Evolutionary conservation across 2,113 vertebrate genomes (phyloP), one percentile per base, ranked within the genome.

Genomic region (Hydrochoerus hydrochaeris): DNA sequence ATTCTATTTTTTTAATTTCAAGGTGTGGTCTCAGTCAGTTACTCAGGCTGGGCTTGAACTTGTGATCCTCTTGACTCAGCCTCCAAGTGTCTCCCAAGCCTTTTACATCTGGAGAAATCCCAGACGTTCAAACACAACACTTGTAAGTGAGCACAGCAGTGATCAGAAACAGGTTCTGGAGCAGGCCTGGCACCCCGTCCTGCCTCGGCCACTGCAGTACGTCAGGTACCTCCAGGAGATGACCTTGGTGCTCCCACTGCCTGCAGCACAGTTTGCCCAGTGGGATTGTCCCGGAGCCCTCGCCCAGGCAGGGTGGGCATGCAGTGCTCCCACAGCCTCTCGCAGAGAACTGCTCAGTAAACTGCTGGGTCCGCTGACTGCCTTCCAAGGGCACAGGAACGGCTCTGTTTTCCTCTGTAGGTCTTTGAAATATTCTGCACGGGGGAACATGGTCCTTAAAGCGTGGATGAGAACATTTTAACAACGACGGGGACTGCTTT

Each of bases 271-370:
- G 1, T 87, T 41, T 80, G 60, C 24, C 14, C 54, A 57, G 24
- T 30, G 32, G 49, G 19, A 44, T 28, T 9, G 65, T 24, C 30
- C 49, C 7, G 32, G 46, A 35, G 1, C 1, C 38, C 17, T 60
- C 41, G 14, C 67, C 6, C 1, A 30, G 49, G 17, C 10, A 17
- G n/a, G 4, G 17, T 54, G 57, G 75, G 30, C 30, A 11, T 32
- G 52, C 3, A 0, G 0, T 13, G 12, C 52, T 60, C 35, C 41
- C 12, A 13, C 14, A 41, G 20, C 8, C 13, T 49, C 0, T 52
- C 71, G 35, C 3, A 77, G 22, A 44, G 9, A 58, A 32, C 32
- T 24, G 10, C 32, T 81, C 57, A 20, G 0, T 52, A 62, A 81
- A 46, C 41, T 17, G 8, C n/a, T 35, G n/a, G 13, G n/a, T 57